Evolutionary conservation across 2,888 invertebrate species (phyloP), one percentile per base, ranked within the genome.

Genomic region (Hymenopus coronatus): DNA sequence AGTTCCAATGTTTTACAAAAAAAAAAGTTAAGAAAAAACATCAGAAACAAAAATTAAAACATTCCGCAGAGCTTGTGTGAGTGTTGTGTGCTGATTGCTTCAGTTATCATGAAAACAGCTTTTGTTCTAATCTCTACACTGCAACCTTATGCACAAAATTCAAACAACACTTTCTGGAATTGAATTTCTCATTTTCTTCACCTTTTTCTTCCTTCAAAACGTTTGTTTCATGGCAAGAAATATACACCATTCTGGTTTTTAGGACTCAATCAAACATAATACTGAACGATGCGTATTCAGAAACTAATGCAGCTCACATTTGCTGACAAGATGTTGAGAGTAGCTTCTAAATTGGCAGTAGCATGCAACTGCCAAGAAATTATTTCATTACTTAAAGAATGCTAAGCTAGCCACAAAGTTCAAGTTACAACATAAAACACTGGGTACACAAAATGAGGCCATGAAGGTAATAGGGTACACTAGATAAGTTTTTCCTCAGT

Each of bases 401-500:
- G 85, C 85, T 89, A 89, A 89, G 88, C 84, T 88, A 84, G 88
- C 85, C 88, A 88, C 88, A 88, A 33, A 84, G 84, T 88, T 88
- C 84, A 30, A 87, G 87, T 85, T 89, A 86, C 89, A 89, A 89
- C 89, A 88, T 89, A 88, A 89, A 89, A 88, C 89, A 88, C 88
- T 81, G 81, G 30, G 86, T 54, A 89, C 88, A 89, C 33, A 84
- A 89, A 88, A 88, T 88, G 89, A 88, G 89, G 89, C 88, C 87
- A 85, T 87, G 46, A 83, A 89, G 88, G 83, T 82, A 87, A 82
- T 82, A 40, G 30, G 82, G 82, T 87, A 87, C 82, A 81, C 54
- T 70, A 70, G 54, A 70, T 70, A 70, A 70, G 54, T 70, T 20
- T 40, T 70, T 70, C 54, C 54, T 70, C 54, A 70, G 54, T 15